These are phyloP conservation scores for Leptarthrus brevirostris DNA, from an alignment of 2,888 invertebrate species.

Conservation along the genomic window DNA sequence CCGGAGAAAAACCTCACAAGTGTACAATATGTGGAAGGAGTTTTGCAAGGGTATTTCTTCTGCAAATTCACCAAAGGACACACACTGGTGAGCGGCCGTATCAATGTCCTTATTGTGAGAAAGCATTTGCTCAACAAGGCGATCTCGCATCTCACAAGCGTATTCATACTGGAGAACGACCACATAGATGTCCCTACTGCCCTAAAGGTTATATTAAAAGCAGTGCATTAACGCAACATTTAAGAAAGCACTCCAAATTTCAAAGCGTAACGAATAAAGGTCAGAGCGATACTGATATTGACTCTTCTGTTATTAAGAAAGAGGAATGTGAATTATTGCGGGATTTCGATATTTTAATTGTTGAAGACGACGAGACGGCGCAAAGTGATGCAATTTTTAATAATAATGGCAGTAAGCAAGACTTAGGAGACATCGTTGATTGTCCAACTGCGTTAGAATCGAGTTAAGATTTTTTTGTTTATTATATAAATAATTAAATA, in stretches of 20 bases:
- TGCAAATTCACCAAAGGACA: conserved; percentile 67
- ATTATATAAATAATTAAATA: too few species aligned
- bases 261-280: not conserved
- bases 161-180: conserved; percentile 56
- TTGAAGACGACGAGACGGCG: not conserved
- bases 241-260: conserved; percentile 51
- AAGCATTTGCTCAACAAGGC: conserved; percentile 56
- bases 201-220: conserved; percentile 55
- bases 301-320: not conserved
- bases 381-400: not conserved
- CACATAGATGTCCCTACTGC: conserved; percentile 54
- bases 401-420: not conserved
- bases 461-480: too few species aligned
- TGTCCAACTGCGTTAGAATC: too few species aligned
- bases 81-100: conserved; percentile 62
- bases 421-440: not conserved
- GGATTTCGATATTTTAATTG: conserved; percentile 12
- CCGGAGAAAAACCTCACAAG: conserved; percentile 62
- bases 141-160: conserved; percentile 56
- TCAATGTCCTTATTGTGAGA: conserved; percentile 56
- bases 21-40: conserved; percentile 61
- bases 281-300: not conserved
- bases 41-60: conserved; percentile 62
- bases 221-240: conserved; percentile 54
- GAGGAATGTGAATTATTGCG: not conserved